Evolutionary conservation across 2,888 invertebrate species (phyloP).

Genomic region (Heliconius cydno): DNA sequence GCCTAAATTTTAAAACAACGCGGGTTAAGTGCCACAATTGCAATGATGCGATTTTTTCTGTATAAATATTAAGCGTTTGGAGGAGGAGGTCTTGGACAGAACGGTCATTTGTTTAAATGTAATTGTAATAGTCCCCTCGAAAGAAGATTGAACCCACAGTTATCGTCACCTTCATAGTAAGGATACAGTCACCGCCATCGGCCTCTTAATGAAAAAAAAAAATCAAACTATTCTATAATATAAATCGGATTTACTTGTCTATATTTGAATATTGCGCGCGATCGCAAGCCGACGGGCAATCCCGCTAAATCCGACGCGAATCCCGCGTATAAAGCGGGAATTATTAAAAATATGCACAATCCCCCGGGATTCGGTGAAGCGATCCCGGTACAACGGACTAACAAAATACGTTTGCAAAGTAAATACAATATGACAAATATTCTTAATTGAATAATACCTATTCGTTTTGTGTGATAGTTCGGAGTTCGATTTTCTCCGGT

Average conservation of each 20-base stretch:
- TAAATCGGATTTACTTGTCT: conserved; percentile 18
- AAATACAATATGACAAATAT: background rate
- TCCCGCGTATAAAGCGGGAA: conserved; percentile 7
- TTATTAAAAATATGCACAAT: conserved; percentile 21
- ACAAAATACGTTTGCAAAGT: background rate
- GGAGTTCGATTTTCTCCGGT: too few relatives aligned
- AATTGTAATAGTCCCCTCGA: too few relatives aligned
- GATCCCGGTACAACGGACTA: background rate
- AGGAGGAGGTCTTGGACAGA: too few relatives aligned
- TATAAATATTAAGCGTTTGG: too few relatives aligned
- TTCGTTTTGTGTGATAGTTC: background rate
- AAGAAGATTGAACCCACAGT: too few relatives aligned
- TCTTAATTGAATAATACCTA: too few relatives aligned
- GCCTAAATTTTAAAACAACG: too few relatives aligned
- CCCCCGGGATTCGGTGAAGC: conserved; percentile 13
- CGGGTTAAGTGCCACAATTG: too few relatives aligned
- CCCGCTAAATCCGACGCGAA: conserved; percentile 15
- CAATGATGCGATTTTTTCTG: too few relatives aligned
- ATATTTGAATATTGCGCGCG: conserved; percentile 18
- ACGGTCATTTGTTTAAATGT: too few relatives aligned
- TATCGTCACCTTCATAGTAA: too few relatives aligned
- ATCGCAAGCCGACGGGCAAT: conserved; percentile 12
- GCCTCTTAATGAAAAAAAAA: background rate
- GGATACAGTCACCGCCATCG: too few relatives aligned
- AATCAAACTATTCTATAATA: background rate